Percentiles rank a stretch among this genome's conserved stretches.
These are phyloP conservation scores for Lycaena phlaeas DNA, from an alignment of 2,888 invertebrate genomes.

Conservation along the genomic window DNA sequence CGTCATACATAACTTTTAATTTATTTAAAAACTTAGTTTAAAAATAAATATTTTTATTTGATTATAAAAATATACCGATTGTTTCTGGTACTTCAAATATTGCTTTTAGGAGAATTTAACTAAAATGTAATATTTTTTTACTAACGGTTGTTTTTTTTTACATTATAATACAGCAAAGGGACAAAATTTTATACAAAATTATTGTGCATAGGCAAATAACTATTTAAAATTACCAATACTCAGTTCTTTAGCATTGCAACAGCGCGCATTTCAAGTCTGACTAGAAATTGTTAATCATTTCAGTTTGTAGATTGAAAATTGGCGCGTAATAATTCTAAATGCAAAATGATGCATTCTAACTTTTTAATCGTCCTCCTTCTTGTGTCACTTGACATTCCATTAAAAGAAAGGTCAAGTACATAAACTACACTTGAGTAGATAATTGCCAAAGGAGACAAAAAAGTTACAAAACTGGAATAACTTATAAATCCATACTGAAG, in stretches of 20 bases:
- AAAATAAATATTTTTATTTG: too few relatives aligned
- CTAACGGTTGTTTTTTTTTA: too few relatives aligned
- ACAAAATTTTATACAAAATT: not conserved
- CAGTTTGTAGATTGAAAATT: not conserved
- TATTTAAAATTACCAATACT: constrained; percentile 3
- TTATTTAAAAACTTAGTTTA: too few relatives aligned
- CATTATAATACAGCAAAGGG: constrained; percentile 3
- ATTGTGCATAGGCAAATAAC: not conserved
- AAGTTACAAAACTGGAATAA: too few relatives aligned
- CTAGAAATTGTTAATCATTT: not conserved
- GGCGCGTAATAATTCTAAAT: not conserved
- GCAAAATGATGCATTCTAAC: constrained; percentile 2
- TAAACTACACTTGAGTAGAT: not conserved
- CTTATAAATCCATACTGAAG: constrained; percentile 69
- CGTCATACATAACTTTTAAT: too few relatives aligned
- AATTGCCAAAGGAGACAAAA: not conserved
- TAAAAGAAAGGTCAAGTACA: not conserved
- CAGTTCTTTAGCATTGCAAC: constrained; percentile 8
- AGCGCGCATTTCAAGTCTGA: constrained; percentile 7
- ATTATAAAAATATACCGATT: too few relatives aligned
- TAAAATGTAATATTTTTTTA: too few relatives aligned
- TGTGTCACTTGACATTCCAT: not conserved
- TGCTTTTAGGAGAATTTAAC: too few relatives aligned
- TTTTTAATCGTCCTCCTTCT: not conserved
- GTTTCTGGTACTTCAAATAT: too few relatives aligned